Evolutionary conservation across 2,113 vertebrate genomes (phyloP).

Genomic region (Chloropsis hardwickii): DNA sequence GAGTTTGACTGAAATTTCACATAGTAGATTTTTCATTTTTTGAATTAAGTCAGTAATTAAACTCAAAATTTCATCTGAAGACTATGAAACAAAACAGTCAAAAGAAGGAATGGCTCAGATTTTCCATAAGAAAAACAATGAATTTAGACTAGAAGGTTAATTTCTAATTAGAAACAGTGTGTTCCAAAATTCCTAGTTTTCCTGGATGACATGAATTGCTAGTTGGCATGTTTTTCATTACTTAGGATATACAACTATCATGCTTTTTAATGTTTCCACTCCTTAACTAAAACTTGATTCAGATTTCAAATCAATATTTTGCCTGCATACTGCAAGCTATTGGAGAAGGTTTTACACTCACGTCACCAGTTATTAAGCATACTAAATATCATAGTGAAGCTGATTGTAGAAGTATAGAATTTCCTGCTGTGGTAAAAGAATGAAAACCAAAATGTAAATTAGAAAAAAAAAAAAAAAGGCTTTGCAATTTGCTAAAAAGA

Average conservation of each 20-base stretch:
- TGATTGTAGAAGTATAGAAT: background rate
- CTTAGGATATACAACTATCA: background rate
- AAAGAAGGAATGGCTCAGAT: background rate
- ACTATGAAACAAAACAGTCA: background rate
- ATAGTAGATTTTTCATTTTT: background rate
- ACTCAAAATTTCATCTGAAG: background rate
- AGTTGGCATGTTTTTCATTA: background rate
- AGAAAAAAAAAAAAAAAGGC: background rate
- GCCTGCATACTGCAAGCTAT: background rate
- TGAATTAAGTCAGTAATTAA: background rate
- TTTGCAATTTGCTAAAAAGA: background rate
- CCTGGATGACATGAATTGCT: background rate
- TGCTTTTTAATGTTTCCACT: background rate
- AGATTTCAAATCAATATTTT: background rate
- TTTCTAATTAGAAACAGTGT: background rate
- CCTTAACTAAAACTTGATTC: background rate
- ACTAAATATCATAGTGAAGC: background rate
- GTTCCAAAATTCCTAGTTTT: background rate
- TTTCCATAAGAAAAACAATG: background rate
- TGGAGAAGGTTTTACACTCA: background rate
- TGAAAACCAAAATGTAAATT: background rate
- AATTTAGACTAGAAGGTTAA: background rate
- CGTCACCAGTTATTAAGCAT: background rate
- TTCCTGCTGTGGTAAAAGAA: background rate
- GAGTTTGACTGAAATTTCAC: background rate